These are phyloP conservation scores for Dryobota labecula DNA, from an alignment of 2,888 invertebrate genomes.

Conservation along the genomic window DNA sequence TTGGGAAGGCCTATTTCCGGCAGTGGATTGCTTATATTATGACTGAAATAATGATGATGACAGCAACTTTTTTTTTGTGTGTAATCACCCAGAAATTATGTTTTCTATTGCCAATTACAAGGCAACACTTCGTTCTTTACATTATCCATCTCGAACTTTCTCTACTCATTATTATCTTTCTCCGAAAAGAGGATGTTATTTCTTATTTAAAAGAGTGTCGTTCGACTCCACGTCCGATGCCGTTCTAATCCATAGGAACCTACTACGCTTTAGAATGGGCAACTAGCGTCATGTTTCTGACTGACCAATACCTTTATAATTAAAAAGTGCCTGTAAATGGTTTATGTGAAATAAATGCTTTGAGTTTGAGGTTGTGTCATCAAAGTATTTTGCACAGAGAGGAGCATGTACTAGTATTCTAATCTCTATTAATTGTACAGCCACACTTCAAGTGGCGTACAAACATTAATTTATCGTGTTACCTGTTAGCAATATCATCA, in stretches of 20 bases:
- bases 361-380: not conserved
- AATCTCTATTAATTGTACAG: not conserved
- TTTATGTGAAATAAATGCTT: too few relatives aligned
- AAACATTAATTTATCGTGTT: slow-evolving; percentile 5
- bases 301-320: not conserved
- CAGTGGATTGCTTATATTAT: too few relatives aligned
- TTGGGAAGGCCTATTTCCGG: not conserved
- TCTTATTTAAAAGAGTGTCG: not conserved
- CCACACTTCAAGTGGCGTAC: slow-evolving; percentile 7
- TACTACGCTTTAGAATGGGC: not conserved
- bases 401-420: not conserved
- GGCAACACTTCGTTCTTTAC: not conserved
- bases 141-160: not conserved
- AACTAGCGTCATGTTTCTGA: not conserved
- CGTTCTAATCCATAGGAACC: not conserved
- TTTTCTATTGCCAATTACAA: not conserved
- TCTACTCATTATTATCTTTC: not conserved
- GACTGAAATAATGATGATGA: not conserved
- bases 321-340: not conserved
- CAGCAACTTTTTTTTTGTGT: not conserved
- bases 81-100: too few relatives aligned
- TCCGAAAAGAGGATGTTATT: not conserved
- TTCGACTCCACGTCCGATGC: not conserved
- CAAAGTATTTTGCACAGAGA: not conserved
- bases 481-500: slow-evolving; percentile 17